Conservation (phyloP, 1,140 invertebrate species). For the Archegozetes longisetosus region DNA sequence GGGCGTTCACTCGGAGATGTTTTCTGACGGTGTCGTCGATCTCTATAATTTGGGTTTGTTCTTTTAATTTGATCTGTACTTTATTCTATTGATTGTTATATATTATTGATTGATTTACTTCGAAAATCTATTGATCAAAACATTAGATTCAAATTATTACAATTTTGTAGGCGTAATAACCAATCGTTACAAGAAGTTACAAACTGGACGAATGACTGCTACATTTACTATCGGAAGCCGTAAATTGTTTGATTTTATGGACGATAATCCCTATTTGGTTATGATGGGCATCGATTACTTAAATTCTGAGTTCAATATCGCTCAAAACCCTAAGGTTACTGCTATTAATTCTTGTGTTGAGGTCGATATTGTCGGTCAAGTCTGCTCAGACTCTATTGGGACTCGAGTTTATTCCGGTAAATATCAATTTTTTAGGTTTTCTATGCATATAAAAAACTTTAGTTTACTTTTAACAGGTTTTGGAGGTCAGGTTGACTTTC, state of each 20-base stretch:
- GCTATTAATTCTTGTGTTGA: constrained; percentile 94
- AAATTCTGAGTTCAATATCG: constrained; percentile 60
- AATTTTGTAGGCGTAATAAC: constrained; percentile 62
- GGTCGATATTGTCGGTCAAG: constrained; percentile 86
- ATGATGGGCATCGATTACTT: constrained; percentile 74
- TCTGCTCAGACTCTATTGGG: constrained; percentile 79
- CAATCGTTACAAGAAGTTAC: constrained; percentile 59
- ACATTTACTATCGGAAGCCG: constrained; percentile 75
- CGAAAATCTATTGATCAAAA: neutral
- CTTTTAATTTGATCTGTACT: no score
- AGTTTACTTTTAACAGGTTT: constrained; percentile 31
- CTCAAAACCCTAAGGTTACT: constrained; percentile 72
- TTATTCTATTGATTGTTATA: neutral
- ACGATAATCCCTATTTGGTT: constrained; percentile 71
- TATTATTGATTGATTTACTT: neutral
- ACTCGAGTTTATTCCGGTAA: constrained; percentile 74
- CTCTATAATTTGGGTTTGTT: constrained; percentile 37
- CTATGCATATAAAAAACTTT: neutral
- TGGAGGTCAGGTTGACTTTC: constrained; percentile 90
- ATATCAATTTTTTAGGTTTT: neutral
- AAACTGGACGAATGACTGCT: constrained; percentile 66
- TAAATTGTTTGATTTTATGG: constrained; percentile 72
- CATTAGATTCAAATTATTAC: neutral
- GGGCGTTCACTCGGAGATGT: constrained; percentile 88
- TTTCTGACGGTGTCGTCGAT: constrained; percentile 73